Conservation (phyloP, 2,113 vertebrate genomes). For the Callithrix jacchus region DNA sequence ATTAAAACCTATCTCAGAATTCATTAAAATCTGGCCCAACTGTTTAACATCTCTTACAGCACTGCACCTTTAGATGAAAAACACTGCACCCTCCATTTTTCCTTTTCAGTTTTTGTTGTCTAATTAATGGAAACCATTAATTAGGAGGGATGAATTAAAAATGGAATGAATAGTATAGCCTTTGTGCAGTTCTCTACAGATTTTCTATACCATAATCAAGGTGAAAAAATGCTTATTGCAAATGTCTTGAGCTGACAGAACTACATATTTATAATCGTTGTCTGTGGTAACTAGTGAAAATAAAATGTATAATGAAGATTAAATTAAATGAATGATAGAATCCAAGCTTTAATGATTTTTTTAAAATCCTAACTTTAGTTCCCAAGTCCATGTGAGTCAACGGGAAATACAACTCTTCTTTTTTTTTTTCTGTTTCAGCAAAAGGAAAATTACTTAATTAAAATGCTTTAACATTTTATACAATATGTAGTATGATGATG, state of each 20-base stretch:
- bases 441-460: not conserved
- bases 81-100: not conserved
- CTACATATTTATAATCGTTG: not conserved
- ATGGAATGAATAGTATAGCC: slow-evolving; percentile 37
- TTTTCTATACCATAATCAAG: slow-evolving; percentile 47
- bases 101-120: slow-evolving; percentile 64
- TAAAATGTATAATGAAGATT: not conserved
- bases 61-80: slow-evolving; percentile 56
- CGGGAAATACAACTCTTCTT: not conserved
- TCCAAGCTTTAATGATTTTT: not conserved
- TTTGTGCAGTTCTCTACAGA: slow-evolving; percentile 34
- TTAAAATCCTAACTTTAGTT: not conserved
- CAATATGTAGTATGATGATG: not conserved
- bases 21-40: slow-evolving; percentile 71
- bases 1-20: slow-evolving; percentile 75
- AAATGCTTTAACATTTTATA: slow-evolving; percentile 17
- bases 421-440: not conserved
- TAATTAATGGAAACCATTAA: slow-evolving; percentile 77
- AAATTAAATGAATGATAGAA: slow-evolving; percentile 38
- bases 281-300: slow-evolving; percentile 51
- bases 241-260: slow-evolving; percentile 42
- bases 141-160: slow-evolving; percentile 58
- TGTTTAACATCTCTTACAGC: slow-evolving; percentile 53
- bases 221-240: slow-evolving; percentile 43
- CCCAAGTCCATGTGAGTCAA: not conserved